Conservation (phyloP, 2,888 invertebrate species). For the Eupithecia centaureata region DNA sequence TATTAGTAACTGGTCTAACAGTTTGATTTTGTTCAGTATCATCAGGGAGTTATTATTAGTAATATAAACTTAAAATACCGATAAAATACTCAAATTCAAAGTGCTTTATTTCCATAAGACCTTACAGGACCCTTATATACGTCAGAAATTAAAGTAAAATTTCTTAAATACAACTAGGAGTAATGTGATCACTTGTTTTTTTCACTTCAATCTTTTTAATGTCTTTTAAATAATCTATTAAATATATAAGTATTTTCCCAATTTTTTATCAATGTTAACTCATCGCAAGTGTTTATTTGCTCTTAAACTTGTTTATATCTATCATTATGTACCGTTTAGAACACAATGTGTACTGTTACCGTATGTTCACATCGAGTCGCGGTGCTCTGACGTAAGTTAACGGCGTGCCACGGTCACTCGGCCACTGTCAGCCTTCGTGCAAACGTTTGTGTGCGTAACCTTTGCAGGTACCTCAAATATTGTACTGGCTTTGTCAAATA, state of each 20-base stretch:
- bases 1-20: background rate
- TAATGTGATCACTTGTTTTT: too few relatives aligned
- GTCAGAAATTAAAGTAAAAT: too few relatives aligned
- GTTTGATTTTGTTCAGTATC: background rate
- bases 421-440: conserved; percentile 41
- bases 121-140: too few relatives aligned
- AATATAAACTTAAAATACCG: too few relatives aligned
- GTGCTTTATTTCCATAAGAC: too few relatives aligned
- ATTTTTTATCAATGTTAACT: background rate
- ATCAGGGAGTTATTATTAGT: too few relatives aligned
- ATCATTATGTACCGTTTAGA: conserved; percentile 13
- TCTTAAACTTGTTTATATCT: conserved; percentile 18
- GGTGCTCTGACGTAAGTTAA: conserved; percentile 50
- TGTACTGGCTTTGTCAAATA: background rate
- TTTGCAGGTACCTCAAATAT: conserved; percentile 26
- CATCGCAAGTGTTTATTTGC: background rate
- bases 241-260: too few relatives aligned
- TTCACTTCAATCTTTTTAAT: too few relatives aligned
- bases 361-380: conserved; percentile 27
- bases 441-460: conserved; percentile 19
- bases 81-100: too few relatives aligned
- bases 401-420: conserved; percentile 50
- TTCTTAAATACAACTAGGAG: too few relatives aligned
- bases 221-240: too few relatives aligned
- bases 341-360: conserved; percentile 28